phyloP scores from a whole-genome alignment of 2,113 vertebrate species.

The Tauraco erythrolophus region DNA sequence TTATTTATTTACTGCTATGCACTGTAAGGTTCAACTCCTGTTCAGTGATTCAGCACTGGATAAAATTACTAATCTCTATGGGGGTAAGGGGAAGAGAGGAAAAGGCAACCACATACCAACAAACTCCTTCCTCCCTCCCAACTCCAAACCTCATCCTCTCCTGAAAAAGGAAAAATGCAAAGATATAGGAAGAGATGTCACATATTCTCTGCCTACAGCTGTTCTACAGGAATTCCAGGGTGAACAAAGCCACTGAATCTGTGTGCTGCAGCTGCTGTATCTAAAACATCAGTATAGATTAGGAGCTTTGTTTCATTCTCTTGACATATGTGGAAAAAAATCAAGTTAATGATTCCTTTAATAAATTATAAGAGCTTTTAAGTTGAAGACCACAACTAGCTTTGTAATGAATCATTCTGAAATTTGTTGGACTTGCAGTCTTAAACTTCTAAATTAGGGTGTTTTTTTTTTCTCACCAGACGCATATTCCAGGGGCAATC shows the following conservation, averaged over 20 bases:
- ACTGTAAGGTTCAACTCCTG: background rate
- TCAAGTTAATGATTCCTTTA: background rate
- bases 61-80: background rate
- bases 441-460: background rate
- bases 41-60: background rate
- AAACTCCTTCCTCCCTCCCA: background rate
- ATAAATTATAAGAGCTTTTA: constrained; percentile 26
- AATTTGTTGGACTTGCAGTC: background rate
- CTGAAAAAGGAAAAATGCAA: background rate
- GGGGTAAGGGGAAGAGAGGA: background rate
- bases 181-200: background rate
- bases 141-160: background rate
- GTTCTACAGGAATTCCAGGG: background rate
- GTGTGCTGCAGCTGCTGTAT: background rate
- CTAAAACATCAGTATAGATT: background rate
- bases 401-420: background rate
- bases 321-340: background rate
- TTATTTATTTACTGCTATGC: background rate
- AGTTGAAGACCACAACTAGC: background rate
- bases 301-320: background rate
- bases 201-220: background rate
- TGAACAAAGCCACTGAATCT: background rate
- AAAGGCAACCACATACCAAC: background rate
- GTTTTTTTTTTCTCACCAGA: background rate
- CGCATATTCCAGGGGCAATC: background rate